phyloP scores from a whole-genome alignment of 2,113 vertebrate species.

The Onychostruthus taczanowskii region DNA sequence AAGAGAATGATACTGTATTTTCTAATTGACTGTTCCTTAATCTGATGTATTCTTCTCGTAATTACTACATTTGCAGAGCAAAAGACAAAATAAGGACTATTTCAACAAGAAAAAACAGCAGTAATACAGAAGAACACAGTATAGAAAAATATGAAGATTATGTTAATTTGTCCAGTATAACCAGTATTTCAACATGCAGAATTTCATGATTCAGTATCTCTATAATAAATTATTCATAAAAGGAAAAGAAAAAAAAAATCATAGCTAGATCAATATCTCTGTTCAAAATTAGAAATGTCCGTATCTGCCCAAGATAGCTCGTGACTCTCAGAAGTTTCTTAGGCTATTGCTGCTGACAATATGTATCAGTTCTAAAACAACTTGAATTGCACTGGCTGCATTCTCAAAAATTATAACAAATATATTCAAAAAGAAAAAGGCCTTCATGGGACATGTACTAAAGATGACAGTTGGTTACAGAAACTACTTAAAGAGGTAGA shows the following conservation, averaged over 20 bases:
- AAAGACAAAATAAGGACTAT: background rate
- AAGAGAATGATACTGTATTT: background rate
- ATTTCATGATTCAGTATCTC: constrained; percentile 24
- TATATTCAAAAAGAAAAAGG: background rate
- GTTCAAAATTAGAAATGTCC: constrained; percentile 27
- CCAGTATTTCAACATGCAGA: constrained; percentile 1
- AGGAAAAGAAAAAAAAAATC: background rate
- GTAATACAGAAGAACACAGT: background rate
- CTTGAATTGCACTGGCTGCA: background rate
- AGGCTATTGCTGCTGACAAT: background rate
- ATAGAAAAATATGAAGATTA: background rate
- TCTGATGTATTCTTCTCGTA: background rate
- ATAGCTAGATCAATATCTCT: constrained; percentile 11
- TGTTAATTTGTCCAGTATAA: background rate
- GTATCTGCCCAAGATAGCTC: background rate
- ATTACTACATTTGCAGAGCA: background rate
- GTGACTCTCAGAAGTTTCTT: background rate
- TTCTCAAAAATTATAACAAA: background rate
- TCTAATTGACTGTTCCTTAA: background rate
- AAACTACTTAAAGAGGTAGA: background rate
- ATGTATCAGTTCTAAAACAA: background rate
- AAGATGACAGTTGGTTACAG: background rate
- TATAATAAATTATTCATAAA: constrained; percentile 60
- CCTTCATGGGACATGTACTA: background rate
- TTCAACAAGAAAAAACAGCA: background rate